These are phyloP conservation scores for Nipponacmea schrenckii DNA, from an alignment of 2,888 invertebrate species.

Conservation along the genomic window DNA sequence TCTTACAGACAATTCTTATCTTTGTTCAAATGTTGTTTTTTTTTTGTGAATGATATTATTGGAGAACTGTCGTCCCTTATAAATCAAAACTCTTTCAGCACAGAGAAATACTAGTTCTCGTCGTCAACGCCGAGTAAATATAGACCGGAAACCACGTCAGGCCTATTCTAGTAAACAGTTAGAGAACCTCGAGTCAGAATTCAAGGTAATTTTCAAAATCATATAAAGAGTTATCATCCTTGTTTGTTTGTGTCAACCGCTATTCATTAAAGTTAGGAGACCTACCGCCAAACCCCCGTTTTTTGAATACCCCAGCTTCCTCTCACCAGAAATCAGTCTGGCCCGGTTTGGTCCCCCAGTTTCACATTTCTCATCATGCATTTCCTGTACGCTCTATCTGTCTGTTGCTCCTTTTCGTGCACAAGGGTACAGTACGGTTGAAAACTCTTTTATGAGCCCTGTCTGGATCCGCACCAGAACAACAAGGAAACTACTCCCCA, in stretches of 20 bases:
- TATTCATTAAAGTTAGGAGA: too few species aligned
- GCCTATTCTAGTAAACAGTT: slow-evolving; percentile 95
- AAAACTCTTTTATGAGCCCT: too few species aligned
- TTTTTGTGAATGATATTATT: too few species aligned
- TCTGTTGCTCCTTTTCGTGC: too few species aligned
- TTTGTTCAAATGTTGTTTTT: neutral
- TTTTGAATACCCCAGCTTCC: neutral
- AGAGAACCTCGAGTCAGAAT: slow-evolving; percentile 90
- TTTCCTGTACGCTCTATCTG: too few species aligned
- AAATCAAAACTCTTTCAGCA: slow-evolving; percentile 26
- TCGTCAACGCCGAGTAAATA: slow-evolving; percentile 85
- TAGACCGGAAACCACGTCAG: slow-evolving; percentile 93
- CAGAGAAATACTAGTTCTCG: slow-evolving; percentile 82
- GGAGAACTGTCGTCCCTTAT: too few species aligned
- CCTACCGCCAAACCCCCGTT: too few species aligned
- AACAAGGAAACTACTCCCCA: too few species aligned
- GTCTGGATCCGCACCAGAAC: too few species aligned
- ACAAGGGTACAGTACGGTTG: too few species aligned
- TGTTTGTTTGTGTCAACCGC: neutral
- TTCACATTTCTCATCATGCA: too few species aligned
- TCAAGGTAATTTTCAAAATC: slow-evolving; percentile 74
- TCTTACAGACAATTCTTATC: neutral
- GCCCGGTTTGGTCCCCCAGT: neutral
- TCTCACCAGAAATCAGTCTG: neutral
- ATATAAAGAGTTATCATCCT: neutral